Evolutionary conservation across 2,113 vertebrate genomes (phyloP).

Genomic region (Actenoides lindsayi): DNA sequence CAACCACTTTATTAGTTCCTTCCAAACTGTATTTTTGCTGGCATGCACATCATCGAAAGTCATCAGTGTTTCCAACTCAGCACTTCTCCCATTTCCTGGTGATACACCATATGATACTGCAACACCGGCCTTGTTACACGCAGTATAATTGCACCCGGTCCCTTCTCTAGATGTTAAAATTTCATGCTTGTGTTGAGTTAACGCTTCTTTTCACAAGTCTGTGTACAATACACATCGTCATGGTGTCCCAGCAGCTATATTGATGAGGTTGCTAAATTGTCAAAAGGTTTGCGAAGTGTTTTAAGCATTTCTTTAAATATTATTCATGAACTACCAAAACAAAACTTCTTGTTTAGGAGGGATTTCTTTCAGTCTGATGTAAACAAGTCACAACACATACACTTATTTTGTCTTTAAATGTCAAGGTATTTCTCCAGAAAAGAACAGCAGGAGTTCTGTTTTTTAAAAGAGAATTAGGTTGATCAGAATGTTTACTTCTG

Average conservation of each 20-base stretch:
- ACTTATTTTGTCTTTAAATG: background rate
- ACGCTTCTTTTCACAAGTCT: background rate
- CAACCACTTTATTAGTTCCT: background rate
- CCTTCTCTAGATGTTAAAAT: background rate
- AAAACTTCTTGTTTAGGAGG: background rate
- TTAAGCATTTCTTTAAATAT: background rate
- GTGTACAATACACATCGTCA: background rate
- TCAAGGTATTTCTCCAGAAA: slow-evolving; percentile 2
- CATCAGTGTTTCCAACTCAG: background rate
- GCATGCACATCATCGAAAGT: background rate
- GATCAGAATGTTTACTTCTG: slow-evolving; percentile 41
- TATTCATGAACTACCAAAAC: background rate
- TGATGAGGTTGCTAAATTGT: background rate
- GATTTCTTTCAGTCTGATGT: background rate
- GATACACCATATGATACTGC: background rate
- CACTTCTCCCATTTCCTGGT: background rate
- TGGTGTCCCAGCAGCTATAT: background rate
- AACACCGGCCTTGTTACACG: accelerated
- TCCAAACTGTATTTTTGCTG: background rate
- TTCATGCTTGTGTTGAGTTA: background rate
- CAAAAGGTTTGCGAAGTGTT: background rate
- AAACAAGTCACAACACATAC: background rate
- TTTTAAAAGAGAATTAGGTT: background rate
- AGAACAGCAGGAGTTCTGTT: background rate
- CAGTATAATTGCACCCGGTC: background rate